phyloP scores from a whole-genome alignment of 2,797 vertebrate species.

The Enteromius viviparus region DNA sequence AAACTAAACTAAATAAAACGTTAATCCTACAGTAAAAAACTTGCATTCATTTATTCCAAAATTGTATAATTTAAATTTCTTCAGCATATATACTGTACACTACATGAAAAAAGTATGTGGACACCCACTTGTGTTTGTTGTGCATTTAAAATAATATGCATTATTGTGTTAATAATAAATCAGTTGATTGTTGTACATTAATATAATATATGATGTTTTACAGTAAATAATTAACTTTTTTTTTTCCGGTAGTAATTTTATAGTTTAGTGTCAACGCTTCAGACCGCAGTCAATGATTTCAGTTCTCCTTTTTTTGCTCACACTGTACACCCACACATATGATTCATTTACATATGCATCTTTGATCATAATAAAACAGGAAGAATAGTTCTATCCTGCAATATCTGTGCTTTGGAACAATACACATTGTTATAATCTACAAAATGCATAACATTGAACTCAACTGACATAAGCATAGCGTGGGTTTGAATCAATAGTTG shows the following conservation, averaged over 20 bases:
- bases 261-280: not conserved
- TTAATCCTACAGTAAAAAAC: not conserved
- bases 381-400: not conserved
- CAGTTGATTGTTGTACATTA: not conserved
- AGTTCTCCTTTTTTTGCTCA: conserved; percentile 11
- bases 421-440: not conserved
- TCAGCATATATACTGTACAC: not conserved
- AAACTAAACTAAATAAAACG: not conserved
- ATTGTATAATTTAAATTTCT: not conserved
- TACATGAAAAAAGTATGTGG: not conserved
- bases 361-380: conserved; percentile 7
- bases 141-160: not conserved
- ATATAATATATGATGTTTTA: not conserved
- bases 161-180: not conserved
- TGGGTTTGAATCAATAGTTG: not conserved
- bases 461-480: not conserved
- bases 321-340: conserved; percentile 2
- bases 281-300: conserved; percentile 17
- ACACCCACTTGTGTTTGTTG: not conserved
- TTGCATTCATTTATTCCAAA: not conserved
- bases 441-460: not conserved
- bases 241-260: not conserved
- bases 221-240: not conserved
- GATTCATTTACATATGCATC: conserved; percentile 32
- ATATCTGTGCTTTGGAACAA: not conserved